Evolutionary conservation across 92 coral and sea anemone genomes (phyloP).

Genomic region (Isaurus tuberculatus): DNA sequence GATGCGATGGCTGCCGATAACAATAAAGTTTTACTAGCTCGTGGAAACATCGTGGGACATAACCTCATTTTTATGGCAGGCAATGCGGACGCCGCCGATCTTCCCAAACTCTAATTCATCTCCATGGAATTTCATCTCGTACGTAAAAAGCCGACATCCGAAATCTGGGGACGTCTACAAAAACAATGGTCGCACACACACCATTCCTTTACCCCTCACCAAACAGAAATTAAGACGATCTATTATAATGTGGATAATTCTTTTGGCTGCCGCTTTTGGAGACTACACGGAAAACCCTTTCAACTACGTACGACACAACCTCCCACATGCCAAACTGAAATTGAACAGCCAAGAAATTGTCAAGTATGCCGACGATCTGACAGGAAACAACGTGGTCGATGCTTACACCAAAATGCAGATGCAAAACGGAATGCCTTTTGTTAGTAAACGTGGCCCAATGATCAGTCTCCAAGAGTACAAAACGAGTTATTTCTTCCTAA

Average conservation of each 20-base stretch:
- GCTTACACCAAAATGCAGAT: slow-evolving; percentile 16
- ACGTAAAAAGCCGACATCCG: neutral
- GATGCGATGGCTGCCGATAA: no score
- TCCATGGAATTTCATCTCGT: neutral
- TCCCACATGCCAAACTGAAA: neutral
- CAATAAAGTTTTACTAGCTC: no score
- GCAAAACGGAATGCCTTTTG: neutral
- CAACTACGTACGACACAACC: slow-evolving; percentile 2
- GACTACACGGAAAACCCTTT: slow-evolving; percentile 32
- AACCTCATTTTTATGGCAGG: slow-evolving; percentile 25
- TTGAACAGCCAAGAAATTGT: slow-evolving; percentile 29
- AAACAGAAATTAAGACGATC: neutral
- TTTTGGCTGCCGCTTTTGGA: slow-evolving; percentile 25
- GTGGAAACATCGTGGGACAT: no score
- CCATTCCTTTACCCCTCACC: neutral
- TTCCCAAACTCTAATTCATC: neutral
- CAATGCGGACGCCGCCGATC: neutral
- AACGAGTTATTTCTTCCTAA: no score
- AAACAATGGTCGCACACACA: neutral
- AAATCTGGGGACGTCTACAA: neutral
- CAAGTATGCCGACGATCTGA: slow-evolving; percentile 29
- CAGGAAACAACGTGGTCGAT: neutral
- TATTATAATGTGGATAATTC: slow-evolving; percentile 31
- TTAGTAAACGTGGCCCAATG: no score
- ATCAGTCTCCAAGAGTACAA: no score